Conservation (phyloP, 2,888 invertebrate species). For the Watsonalla binaria region DNA sequence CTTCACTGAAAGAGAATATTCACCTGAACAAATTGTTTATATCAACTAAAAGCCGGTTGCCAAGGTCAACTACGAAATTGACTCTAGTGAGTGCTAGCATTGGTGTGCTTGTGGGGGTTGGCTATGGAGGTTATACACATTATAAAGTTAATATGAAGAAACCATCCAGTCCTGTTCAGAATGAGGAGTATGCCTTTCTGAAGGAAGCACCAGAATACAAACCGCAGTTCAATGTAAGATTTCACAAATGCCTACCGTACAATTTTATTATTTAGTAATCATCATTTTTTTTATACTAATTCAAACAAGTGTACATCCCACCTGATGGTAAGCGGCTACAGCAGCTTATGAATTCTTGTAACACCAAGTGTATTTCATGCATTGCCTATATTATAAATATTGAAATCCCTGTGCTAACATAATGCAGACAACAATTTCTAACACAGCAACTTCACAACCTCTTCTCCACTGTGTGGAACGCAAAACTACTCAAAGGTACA, state of each 20-base stretch:
- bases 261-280: too few species aligned
- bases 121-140: slow-evolving; percentile 75
- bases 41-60: slow-evolving; percentile 54
- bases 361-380: too few species aligned
- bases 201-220: slow-evolving; percentile 68
- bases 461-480: too few species aligned
- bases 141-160: slow-evolving; percentile 66
- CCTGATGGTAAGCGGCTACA: too few species aligned
- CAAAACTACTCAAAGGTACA: too few species aligned
- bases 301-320: too few species aligned
- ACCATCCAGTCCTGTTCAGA: slow-evolving; percentile 35
- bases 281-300: too few species aligned
- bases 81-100: slow-evolving; percentile 79
- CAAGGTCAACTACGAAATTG: slow-evolving; percentile 66
- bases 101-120: slow-evolving; percentile 77
- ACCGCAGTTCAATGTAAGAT: slow-evolving; percentile 71
- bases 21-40: slow-evolving; percentile 44
- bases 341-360: too few species aligned
- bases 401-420: too few species aligned
- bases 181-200: slow-evolving; percentile 64
- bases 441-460: too few species aligned
- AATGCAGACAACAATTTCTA: too few species aligned
- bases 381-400: too few species aligned
- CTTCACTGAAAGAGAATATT: slow-evolving; percentile 49
- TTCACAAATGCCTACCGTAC: not conserved